These are phyloP conservation scores for Sciaenops ocellatus DNA, from an alignment of 2,797 vertebrate genomes.

Conservation along the genomic window DNA sequence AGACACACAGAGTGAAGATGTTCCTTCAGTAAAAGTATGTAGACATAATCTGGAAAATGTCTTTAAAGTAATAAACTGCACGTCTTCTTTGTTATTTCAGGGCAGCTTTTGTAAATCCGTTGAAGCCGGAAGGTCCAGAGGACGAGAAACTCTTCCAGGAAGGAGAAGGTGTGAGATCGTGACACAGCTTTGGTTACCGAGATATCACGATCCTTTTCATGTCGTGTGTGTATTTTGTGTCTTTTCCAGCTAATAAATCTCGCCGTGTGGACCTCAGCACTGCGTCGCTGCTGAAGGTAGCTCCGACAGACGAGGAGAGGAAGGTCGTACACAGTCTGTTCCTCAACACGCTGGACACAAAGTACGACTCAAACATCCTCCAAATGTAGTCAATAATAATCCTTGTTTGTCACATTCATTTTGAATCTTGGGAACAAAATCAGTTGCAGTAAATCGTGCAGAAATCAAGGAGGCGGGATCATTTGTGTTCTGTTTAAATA, in stretches of 20 bases:
- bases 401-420: neutral
- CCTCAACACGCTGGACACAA: constrained; percentile 92
- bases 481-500: neutral
- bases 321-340: constrained; percentile 92
- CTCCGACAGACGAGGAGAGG: constrained; percentile 94
- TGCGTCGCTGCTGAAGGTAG: constrained; percentile 93
- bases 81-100: constrained; percentile 73
- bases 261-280: constrained; percentile 91
- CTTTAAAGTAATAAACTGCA: too few species aligned
- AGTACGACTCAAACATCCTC: constrained; percentile 78
- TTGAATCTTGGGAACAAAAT: too few species aligned
- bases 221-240: neutral
- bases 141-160: constrained; percentile 91
- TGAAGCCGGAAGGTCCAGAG: constrained; percentile 87
- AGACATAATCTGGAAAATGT: too few species aligned
- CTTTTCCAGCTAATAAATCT: constrained; percentile 88
- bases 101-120: constrained; percentile 94
- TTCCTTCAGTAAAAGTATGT: too few species aligned
- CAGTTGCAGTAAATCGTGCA: too few species aligned
- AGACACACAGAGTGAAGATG: neutral
- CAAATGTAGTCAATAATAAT: neutral
- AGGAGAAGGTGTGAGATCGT: constrained; percentile 88
- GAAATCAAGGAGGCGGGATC: too few species aligned
- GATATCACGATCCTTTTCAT: too few species aligned
- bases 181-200: accelerated